Evolutionary conservation across 2,113 vertebrate genomes (phyloP).

Genomic region (Leptocoma aspasia): DNA sequence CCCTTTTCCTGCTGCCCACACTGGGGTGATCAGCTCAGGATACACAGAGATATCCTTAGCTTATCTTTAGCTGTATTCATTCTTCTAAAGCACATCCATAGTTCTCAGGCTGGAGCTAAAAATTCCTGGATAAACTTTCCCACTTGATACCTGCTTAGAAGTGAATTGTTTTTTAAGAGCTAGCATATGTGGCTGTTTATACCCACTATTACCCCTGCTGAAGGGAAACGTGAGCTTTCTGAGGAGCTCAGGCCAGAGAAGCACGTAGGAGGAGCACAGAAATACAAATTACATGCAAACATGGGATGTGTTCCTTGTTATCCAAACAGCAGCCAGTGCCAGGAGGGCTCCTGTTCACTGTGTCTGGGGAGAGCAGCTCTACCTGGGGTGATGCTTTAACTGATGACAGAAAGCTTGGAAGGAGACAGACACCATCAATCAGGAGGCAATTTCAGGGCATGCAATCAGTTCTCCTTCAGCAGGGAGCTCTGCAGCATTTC

Average conservation of each 20-base stretch:
- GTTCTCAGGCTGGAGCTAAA: neutral
- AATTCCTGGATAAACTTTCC: neutral
- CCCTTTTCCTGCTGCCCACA: neutral
- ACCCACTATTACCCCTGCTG: neutral
- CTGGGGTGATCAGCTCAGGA: neutral
- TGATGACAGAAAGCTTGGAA: neutral
- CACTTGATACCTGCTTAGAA: neutral
- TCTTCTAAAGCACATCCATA: rapidly evolving
- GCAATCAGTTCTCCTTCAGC: neutral
- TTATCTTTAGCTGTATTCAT: neutral
- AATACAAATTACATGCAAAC: neutral
- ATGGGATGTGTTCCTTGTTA: neutral
- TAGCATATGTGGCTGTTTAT: neutral
- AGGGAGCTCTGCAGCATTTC: neutral
- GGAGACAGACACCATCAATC: neutral
- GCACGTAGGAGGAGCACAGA: neutral
- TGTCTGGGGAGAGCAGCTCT: neutral
- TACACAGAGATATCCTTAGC: neutral
- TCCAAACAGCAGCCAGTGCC: neutral
- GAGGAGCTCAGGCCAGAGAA: neutral
- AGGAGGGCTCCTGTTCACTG: neutral
- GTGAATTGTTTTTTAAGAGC: neutral
- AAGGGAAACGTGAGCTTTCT: neutral
- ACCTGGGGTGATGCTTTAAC: neutral
- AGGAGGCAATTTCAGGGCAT: neutral